Conservation (phyloP, 2,797 vertebrate species). For the Halcyon leucocephala region DNA sequence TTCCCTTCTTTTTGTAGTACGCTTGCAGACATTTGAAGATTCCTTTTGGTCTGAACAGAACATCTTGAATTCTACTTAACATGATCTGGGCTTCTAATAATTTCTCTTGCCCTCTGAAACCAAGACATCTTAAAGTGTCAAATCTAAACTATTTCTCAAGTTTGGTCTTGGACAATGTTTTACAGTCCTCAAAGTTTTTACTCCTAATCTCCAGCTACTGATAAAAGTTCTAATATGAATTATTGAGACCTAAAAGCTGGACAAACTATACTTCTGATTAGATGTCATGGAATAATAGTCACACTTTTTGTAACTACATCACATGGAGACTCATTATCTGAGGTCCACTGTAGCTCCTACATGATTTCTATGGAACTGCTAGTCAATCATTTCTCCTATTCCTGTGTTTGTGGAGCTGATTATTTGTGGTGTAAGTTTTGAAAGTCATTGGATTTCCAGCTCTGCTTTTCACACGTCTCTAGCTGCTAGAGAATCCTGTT, state of each 20-base stretch:
- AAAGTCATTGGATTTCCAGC: neutral
- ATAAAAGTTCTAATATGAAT: neutral
- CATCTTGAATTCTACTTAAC: rapidly evolving
- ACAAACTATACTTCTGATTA: neutral
- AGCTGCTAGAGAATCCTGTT: neutral
- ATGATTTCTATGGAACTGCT: neutral
- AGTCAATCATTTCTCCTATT: neutral
- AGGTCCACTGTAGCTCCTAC: neutral
- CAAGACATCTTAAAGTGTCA: neutral
- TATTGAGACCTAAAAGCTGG: neutral
- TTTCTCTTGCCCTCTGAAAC: neutral
- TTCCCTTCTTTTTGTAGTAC: neutral
- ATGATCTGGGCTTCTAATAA: neutral
- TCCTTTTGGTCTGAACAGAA: neutral
- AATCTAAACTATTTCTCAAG: neutral
- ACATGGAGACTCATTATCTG: neutral
- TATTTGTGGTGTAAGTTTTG: neutral
- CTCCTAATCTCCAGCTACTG: neutral
- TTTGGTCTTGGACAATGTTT: neutral
- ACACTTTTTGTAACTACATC: neutral
- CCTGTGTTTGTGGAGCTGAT: neutral
- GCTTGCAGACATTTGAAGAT: neutral
- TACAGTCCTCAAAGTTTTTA: neutral
- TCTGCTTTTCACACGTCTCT: neutral
- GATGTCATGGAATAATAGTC: neutral